A percentile compares a stretch with the other conserved stretches of the same genome.
Conservation (phyloP, 2,113 vertebrate species). For the Cricetomys ansorgei region DNA sequence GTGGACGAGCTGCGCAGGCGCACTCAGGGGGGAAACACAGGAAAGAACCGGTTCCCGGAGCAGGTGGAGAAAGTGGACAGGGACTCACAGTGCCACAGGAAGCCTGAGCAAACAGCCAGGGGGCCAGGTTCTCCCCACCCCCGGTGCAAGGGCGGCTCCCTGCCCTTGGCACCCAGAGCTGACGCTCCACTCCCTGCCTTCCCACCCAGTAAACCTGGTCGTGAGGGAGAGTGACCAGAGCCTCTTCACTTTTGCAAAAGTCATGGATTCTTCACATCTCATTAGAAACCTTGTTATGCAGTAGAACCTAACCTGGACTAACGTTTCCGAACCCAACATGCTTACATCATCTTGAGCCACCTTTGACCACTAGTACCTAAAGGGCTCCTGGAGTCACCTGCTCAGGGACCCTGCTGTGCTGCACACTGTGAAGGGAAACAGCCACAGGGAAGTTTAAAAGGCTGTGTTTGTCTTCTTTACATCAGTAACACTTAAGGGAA, state of each 20-base stretch:
- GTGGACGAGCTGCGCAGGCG: background rate
- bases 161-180: rapidly evolving
- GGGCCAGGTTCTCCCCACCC: background rate
- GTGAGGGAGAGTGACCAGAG: background rate
- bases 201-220: background rate
- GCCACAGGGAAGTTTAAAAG: background rate
- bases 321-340: background rate
- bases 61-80: background rate
- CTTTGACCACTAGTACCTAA: background rate
- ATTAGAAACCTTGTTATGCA: background rate
- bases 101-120: background rate
- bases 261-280: background rate
- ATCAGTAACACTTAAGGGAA: background rate
- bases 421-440: background rate
- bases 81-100: background rate
- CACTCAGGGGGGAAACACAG: background rate
- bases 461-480: background rate
- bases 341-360: background rate
- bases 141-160: background rate
- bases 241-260: background rate
- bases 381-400: background rate
- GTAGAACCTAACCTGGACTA: background rate
- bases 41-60: background rate
- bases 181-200: rapidly evolving
- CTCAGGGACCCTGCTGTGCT: background rate